Percentiles rank a stretch among this genome's conserved stretches.
These are phyloP conservation scores for Sphaeridia pumilis DNA, from an alignment of 2,888 invertebrate species.

Conservation along the genomic window DNA sequence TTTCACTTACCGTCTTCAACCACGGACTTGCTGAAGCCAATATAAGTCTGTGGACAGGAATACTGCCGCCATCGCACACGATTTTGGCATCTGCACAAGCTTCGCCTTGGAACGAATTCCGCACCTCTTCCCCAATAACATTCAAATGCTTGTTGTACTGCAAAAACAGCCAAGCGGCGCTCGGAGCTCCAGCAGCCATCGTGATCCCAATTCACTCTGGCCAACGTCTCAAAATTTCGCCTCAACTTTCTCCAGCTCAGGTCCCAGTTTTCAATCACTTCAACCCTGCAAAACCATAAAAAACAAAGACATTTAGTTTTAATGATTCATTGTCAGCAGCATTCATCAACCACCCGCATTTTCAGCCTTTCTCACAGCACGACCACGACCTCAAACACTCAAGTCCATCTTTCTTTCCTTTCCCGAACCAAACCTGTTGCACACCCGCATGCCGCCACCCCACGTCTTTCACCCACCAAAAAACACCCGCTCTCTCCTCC, in stretches of 20 bases:
- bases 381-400: too few relatives aligned
- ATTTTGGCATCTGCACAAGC: constrained; percentile 33
- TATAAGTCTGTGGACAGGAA: constrained; percentile 32
- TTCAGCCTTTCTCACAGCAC: too few relatives aligned
- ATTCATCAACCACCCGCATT: too few relatives aligned
- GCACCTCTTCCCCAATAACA: constrained; percentile 35
- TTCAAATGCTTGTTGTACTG: constrained; percentile 36
- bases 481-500: too few relatives aligned
- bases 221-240: background rate
- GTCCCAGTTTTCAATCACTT: too few relatives aligned
- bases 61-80: constrained; percentile 33
- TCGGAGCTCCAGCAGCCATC: constrained; percentile 24
- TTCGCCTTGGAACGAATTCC: constrained; percentile 33
- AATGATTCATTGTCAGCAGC: background rate
- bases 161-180: constrained; percentile 35
- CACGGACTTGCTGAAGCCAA: constrained; percentile 33
- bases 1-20: constrained; percentile 32
- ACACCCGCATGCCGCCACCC: too few relatives aligned
- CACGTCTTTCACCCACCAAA: too few relatives aligned
- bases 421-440: too few relatives aligned
- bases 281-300: too few relatives aligned
- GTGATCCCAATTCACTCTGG: constrained; percentile 8
- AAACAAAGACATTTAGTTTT: background rate
- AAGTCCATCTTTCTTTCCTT: too few relatives aligned
- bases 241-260: too few relatives aligned